Conservation (phyloP, 1,140 invertebrate species). For the Choristoneura fumiferana region DNA sequence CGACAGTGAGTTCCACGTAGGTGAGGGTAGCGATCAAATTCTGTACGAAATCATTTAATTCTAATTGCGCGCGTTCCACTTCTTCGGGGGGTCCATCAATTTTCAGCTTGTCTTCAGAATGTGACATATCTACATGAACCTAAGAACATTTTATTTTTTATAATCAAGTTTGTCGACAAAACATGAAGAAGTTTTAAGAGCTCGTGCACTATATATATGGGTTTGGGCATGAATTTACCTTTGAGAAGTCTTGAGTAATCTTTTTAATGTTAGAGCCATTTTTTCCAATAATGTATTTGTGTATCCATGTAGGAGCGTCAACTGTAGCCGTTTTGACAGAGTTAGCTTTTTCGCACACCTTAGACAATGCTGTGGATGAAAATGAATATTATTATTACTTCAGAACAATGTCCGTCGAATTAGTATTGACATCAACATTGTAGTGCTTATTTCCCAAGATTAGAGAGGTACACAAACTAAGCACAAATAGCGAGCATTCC, state of each 20-base stretch:
- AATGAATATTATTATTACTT: too few species aligned
- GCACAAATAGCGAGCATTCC: too few species aligned
- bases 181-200: too few species aligned
- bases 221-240: constrained; percentile 76
- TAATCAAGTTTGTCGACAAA: background rate
- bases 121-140: constrained; percentile 96
- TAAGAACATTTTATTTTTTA: constrained; percentile 48
- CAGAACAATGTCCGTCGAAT: too few species aligned
- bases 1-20: constrained; percentile 90
- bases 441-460: too few species aligned
- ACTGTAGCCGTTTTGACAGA: constrained; percentile 93
- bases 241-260: constrained; percentile 92
- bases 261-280: constrained; percentile 96
- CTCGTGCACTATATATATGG: too few species aligned
- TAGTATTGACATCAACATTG: too few species aligned
- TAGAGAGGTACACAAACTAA: too few species aligned
- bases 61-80: constrained; percentile 90
- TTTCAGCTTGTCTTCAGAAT: constrained; percentile 94
- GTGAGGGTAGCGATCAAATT: constrained; percentile 90
- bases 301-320: constrained; percentile 95
- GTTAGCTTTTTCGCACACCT: constrained; percentile 98
- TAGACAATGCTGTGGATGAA: constrained; percentile 86
- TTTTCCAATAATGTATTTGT: constrained; percentile 97
- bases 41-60: constrained; percentile 88
- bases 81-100: constrained; percentile 98